Conservation (phyloP, 1,140 invertebrate genomes). For the Phymastichus coffea region DNA sequence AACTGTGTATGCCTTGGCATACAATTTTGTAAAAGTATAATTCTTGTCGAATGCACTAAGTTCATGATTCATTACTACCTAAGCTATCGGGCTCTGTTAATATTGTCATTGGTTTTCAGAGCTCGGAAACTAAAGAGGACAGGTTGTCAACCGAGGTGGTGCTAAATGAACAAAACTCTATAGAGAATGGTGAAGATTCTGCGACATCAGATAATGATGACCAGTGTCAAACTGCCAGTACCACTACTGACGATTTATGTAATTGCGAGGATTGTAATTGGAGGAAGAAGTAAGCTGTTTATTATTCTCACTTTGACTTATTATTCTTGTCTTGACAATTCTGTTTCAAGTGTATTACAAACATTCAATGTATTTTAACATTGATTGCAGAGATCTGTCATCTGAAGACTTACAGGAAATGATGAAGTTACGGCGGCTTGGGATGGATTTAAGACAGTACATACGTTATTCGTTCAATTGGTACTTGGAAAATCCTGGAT, state of each 20-base stretch:
- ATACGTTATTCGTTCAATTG: constrained; percentile 55
- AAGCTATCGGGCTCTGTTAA: not conserved
- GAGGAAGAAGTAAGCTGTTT: constrained; percentile 12
- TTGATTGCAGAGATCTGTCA: constrained; percentile 43
- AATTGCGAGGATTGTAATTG: constrained; percentile 24
- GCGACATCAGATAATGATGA: too few relatives aligned
- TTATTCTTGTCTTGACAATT: not conserved
- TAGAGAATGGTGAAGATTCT: not conserved
- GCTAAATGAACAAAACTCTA: not conserved
- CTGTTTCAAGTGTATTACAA: constrained; percentile 4
- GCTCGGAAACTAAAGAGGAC: not conserved
- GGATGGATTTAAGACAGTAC: constrained; percentile 59
- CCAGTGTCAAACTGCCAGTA: too few relatives aligned
- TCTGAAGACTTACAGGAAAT: constrained; percentile 57
- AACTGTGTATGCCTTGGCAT: not conserved
- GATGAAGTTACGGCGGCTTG: constrained; percentile 57
- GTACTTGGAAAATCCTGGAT: constrained; percentile 47
- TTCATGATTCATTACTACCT: too few relatives aligned
- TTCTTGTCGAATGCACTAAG: too few relatives aligned
- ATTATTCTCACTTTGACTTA: not conserved
- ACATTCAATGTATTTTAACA: not conserved
- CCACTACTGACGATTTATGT: constrained; percentile 15
- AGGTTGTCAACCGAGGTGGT: not conserved
- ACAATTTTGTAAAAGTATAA: not conserved
- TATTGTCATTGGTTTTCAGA: not conserved